A percentile compares a stretch with the other conserved stretches of the same genome.
Evolutionary conservation across 2,113 vertebrate genomes (phyloP).

Genomic region (Lamprotornis superbus): DNA sequence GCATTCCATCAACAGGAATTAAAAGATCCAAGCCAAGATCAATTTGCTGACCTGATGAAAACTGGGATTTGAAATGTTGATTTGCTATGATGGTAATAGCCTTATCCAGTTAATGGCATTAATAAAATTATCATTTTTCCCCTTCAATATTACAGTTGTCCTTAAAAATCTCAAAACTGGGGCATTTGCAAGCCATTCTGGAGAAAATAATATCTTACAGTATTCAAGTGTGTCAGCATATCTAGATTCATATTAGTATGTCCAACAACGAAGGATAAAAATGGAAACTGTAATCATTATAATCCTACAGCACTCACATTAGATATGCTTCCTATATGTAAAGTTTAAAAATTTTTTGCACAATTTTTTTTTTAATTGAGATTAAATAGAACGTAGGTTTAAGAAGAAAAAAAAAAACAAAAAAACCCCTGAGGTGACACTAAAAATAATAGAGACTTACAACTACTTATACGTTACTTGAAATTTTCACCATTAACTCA

Average conservation of each 20-base stretch:
- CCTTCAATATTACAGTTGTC: not conserved
- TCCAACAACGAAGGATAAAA: not conserved
- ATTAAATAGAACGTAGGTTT: not conserved
- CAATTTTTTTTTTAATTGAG: not conserved
- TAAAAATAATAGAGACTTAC: not conserved
- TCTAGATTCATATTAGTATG: accelerated
- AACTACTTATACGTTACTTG: not conserved
- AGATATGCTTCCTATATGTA: not conserved
- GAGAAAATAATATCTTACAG: not conserved
- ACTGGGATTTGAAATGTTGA: not conserved
- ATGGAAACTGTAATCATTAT: not conserved
- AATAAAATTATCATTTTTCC: not conserved
- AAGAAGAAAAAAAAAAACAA: not conserved
- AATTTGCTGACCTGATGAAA: conserved; percentile 9
- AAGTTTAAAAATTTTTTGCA: not conserved
- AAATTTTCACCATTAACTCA: not conserved
- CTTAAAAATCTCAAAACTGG: not conserved
- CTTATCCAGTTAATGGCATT: not conserved
- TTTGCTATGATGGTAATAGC: not conserved
- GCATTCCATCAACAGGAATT: not conserved
- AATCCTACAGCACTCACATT: not conserved
- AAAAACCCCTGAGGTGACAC: not conserved
- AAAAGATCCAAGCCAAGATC: not conserved
- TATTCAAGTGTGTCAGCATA: not conserved
- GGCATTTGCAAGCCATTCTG: not conserved